Conservation (phyloP, 2,113 vertebrate genomes). For the Progne subis region DNA sequence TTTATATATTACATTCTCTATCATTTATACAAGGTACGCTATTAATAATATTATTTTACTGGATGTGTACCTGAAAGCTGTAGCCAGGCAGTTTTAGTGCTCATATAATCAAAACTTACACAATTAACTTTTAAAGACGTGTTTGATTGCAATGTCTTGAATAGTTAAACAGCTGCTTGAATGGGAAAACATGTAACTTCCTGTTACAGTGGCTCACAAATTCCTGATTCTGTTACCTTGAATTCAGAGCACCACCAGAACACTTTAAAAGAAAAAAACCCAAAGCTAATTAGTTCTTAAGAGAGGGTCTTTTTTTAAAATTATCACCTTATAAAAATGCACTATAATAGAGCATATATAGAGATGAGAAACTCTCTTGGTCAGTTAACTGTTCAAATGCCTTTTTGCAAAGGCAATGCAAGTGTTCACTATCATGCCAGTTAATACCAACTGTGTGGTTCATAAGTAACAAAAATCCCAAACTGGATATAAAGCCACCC, state of each 20-base stretch:
- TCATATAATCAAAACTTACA: background rate
- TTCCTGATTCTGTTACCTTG: constrained; percentile 28
- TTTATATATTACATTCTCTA: background rate
- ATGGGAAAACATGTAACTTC: background rate
- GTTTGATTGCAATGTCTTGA: background rate
- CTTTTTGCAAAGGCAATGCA: background rate
- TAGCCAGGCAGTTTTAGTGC: background rate
- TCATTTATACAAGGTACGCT: background rate
- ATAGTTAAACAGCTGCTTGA: background rate
- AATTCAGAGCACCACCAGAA: background rate
- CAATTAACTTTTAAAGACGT: background rate
- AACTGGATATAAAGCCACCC: constrained; percentile 5
- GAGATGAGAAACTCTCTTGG: background rate
- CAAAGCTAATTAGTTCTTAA: background rate
- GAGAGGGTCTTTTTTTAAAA: background rate
- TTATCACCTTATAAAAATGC: background rate
- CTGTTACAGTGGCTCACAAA: background rate
- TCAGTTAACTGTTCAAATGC: background rate
- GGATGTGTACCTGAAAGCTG: background rate
- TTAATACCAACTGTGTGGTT: background rate
- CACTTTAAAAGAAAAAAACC: background rate
- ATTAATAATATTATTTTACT: background rate
- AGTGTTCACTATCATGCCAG: background rate
- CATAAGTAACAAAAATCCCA: background rate
- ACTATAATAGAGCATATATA: background rate